Percentiles rank a stretch among this genome's conserved stretches.
Evolutionary conservation across 1,140 invertebrate genomes (phyloP).

Genomic region (Eciton burchellii): DNA sequence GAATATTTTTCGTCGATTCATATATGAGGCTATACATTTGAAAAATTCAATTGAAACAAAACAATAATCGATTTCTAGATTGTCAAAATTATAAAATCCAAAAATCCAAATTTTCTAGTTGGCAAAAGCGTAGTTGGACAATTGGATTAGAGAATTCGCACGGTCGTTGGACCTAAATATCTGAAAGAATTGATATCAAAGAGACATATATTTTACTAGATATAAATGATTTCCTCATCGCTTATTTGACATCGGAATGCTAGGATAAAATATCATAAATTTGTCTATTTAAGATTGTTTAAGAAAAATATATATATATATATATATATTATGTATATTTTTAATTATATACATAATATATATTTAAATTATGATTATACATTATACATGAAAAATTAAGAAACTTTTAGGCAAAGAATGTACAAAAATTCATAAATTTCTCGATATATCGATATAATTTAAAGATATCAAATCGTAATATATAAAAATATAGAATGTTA

Average conservation of each 20-base stretch:
- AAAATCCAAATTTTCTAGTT: constrained; percentile 87
- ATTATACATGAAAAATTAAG: no score
- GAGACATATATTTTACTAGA: constrained; percentile 85
- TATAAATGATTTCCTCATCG: constrained; percentile 86
- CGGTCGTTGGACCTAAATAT: constrained; percentile 77
- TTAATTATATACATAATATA: no score
- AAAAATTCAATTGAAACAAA: constrained; percentile 84
- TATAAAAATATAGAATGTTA: no score
- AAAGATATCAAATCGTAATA: no score
- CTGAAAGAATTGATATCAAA: neutral
- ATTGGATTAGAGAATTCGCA: constrained; percentile 88
- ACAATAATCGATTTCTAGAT: constrained; percentile 89
- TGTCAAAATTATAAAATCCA: constrained; percentile 88
- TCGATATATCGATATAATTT: no score
- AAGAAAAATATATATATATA: neutral
- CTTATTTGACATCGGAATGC: constrained; percentile 88
- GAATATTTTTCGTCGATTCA: constrained; percentile 90
- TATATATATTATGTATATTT: neutral
- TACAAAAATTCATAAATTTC: no score
- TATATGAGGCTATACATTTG: constrained; percentile 89
- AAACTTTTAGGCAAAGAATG: no score
- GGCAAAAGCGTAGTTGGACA: constrained; percentile 87
- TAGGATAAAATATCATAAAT: constrained; percentile 85
- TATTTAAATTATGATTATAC: no score
- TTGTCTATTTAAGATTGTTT: neutral